These are phyloP conservation scores for Catharus bicknelli DNA, from an alignment of 2,113 vertebrate genomes.

Conservation along the genomic window DNA sequence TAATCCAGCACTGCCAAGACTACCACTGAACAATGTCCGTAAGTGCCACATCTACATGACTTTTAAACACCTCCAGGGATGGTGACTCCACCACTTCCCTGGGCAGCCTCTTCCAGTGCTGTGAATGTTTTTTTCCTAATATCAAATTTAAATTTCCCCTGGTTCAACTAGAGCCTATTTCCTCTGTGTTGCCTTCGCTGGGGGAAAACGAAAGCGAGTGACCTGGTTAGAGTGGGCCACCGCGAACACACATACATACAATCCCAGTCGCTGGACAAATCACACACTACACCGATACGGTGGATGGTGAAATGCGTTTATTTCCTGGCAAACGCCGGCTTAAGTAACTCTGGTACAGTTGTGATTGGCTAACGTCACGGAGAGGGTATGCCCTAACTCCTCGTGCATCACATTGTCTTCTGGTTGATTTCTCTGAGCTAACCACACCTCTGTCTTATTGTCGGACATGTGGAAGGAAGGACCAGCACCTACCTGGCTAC, in stretches of 20 bases:
- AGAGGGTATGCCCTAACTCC: no score
- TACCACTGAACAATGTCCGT: fast-evolving
- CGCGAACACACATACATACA: no score
- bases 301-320: no score
- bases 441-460: not conserved
- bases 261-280: no score
- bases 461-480: not conserved
- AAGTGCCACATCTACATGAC: fast-evolving
- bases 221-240: no score
- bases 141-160: not conserved
- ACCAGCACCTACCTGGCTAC: not conserved
- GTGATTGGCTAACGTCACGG: no score
- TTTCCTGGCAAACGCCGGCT: no score
- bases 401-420: no score
- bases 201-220: no score
- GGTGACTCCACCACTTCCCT: not conserved
- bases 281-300: no score
- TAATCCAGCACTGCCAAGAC: not conserved
- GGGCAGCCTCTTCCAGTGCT: not conserved
- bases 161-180: not conserved
- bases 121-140: not conserved
- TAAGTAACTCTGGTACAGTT: no score
- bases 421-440: no score
- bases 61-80: not conserved
- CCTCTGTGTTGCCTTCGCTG: not conserved